Conservation (phyloP, 2,797 vertebrate species). For the Myiotriccus ornatus region DNA sequence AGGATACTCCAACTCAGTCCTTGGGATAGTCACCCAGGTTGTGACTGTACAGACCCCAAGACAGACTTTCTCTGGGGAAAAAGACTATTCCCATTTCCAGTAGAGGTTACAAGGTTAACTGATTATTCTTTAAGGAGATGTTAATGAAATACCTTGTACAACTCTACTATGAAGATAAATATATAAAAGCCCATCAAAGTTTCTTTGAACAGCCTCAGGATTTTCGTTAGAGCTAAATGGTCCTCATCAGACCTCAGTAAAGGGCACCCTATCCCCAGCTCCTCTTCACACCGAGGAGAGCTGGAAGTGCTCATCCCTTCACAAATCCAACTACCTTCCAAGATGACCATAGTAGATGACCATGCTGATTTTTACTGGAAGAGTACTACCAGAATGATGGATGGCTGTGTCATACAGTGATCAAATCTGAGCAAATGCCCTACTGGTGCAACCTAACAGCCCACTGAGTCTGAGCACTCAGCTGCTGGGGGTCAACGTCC, state of each 20-base stretch:
- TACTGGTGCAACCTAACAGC: neutral
- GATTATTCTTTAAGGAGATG: neutral
- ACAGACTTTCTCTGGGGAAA: neutral
- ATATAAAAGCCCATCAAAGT: neutral
- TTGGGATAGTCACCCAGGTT: neutral
- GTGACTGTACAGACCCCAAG: neutral
- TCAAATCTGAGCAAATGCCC: neutral
- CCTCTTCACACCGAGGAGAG: neutral
- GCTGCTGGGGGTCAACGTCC: neutral
- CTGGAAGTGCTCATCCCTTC: neutral
- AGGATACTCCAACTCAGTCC: neutral
- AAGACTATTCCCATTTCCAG: neutral
- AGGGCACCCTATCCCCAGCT: neutral
- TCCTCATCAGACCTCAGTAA: neutral
- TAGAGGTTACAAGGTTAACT: neutral
- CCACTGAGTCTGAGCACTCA: neutral
- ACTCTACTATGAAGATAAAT: neutral
- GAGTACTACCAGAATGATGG: neutral
- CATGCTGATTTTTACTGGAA: neutral
- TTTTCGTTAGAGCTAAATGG: neutral
- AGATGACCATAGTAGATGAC: neutral
- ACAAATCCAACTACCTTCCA: neutral
- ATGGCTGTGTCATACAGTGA: neutral
- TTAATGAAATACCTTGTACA: neutral
- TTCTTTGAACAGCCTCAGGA: neutral